Evolutionary conservation across 2,888 invertebrate species (phyloP).

Genomic region (Aleiodes alternator): DNA sequence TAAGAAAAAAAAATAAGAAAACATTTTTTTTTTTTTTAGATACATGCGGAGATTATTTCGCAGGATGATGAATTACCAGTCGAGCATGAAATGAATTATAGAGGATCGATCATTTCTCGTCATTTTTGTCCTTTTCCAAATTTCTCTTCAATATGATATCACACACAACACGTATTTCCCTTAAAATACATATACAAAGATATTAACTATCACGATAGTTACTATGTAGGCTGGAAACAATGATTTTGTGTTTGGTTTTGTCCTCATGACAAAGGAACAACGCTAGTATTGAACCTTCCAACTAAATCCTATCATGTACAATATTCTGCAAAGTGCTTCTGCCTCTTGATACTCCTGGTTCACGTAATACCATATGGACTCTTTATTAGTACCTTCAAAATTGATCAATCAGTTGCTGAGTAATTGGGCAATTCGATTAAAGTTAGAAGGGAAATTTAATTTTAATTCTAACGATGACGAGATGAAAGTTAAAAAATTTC

Average conservation of each 20-base stretch:
- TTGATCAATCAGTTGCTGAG: slow-evolving; percentile 1
- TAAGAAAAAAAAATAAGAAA: slow-evolving; percentile 4
- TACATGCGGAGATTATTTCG: neutral
- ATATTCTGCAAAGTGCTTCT: slow-evolving; percentile 29
- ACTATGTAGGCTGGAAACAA: slow-evolving; percentile 12
- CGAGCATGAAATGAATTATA: neutral
- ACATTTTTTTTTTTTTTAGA: neutral
- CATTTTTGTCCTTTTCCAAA: neutral
- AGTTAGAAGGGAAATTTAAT: too few species aligned
- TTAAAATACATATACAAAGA: neutral
- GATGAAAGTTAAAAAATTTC: too few species aligned
- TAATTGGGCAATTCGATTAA: too few species aligned
- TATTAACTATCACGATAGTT: neutral
- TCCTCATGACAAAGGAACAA: neutral
- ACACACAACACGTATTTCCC: neutral
- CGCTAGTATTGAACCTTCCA: neutral
- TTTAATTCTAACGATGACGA: too few species aligned
- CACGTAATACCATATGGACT: slow-evolving; percentile 3
- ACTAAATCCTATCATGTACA: slow-evolving; percentile 16
- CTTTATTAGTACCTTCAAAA: slow-evolving; percentile 13
- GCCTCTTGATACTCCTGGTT: neutral
- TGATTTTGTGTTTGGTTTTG: slow-evolving; percentile 23
- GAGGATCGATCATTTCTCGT: slow-evolving; percentile 24
- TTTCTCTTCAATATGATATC: neutral
- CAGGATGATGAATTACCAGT: slow-evolving; percentile 23